Evolutionary conservation across 2,888 invertebrate species (phyloP).

Genomic region (Imbricaverruca yamaguchii): DNA sequence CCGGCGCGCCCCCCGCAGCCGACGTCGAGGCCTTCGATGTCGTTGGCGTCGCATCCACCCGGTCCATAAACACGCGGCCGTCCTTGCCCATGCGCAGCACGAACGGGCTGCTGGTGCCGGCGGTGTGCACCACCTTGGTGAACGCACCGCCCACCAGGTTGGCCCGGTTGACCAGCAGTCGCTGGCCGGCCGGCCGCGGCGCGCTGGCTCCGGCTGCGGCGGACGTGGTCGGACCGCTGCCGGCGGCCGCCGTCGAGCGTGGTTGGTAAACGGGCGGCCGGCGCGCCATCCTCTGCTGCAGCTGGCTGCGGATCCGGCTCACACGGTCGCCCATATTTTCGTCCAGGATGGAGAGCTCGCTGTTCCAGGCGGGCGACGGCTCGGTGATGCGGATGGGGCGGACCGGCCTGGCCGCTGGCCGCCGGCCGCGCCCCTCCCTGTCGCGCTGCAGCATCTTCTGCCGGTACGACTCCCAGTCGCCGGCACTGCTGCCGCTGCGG

Average conservation of each 20-base stretch:
- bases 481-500: neutral
- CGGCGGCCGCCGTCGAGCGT: neutral
- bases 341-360: neutral
- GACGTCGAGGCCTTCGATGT: neutral
- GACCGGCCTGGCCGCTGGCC: neutral
- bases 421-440: neutral
- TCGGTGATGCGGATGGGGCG: neutral
- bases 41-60: neutral
- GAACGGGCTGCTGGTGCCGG: neutral
- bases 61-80: constrained; percentile 19
- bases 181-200: neutral
- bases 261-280: neutral
- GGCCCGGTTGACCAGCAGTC: neutral
- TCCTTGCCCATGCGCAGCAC: neutral
- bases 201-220: neutral
- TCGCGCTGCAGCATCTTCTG: neutral
- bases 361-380: constrained; percentile 12
- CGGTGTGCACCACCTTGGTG: constrained; percentile 1
- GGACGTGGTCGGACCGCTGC: neutral
- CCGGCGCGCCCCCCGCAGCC: neutral
- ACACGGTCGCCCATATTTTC: neutral
- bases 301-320: constrained; percentile 7
- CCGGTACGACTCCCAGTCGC: neutral
- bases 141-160: neutral
- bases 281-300: neutral